Conservation (phyloP, 2,113 vertebrate species). For the Dryoscopus gambensis region DNA sequence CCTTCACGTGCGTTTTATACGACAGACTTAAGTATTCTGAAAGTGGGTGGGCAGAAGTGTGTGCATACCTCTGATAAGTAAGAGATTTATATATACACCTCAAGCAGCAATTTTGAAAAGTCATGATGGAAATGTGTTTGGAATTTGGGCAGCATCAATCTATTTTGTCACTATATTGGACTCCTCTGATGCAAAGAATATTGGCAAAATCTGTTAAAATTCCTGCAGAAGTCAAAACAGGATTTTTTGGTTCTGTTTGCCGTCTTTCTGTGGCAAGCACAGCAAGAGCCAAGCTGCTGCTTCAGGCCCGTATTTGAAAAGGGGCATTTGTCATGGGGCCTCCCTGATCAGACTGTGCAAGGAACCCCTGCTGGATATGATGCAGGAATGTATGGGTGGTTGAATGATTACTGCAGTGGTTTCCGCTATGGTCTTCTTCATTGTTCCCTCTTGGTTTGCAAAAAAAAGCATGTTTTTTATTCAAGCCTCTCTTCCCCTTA, state of each 20-base stretch:
- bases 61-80: neutral
- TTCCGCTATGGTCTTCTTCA: neutral
- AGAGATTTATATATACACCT: neutral
- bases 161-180: neutral
- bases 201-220: neutral
- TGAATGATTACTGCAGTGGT: neutral
- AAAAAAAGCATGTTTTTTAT: neutral
- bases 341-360: neutral
- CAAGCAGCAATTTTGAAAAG: neutral
- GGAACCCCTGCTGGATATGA: fast-evolving
- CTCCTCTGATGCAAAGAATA: neutral
- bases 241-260: neutral
- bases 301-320: neutral
- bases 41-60: neutral
- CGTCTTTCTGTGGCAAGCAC: neutral
- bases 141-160: neutral
- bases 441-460: neutral
- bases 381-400: neutral
- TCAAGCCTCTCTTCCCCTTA: neutral
- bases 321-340: neutral
- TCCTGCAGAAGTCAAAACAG: neutral
- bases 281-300: neutral
- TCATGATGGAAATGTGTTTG: neutral
- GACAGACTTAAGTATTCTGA: neutral
- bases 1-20: neutral